These are phyloP conservation scores for Empis stercorea DNA, from an alignment of 2,888 invertebrate genomes.

Conservation along the genomic window DNA sequence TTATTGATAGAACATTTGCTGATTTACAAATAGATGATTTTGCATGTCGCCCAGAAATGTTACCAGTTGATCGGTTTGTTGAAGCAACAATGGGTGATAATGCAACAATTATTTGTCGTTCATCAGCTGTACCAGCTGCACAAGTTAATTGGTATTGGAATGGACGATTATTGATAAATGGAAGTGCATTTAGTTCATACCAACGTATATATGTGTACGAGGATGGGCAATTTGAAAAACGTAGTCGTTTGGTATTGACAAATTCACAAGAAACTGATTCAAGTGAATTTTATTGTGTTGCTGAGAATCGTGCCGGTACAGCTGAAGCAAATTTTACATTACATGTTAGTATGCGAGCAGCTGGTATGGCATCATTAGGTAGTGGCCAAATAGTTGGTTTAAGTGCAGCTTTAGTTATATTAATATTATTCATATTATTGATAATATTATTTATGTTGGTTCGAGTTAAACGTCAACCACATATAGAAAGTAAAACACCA, in stretches of 20 bases:
- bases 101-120: constrained; percentile 68
- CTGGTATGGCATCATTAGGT: constrained; percentile 68
- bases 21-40: constrained; percentile 70
- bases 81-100: constrained; percentile 73
- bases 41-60: constrained; percentile 71
- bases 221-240: constrained; percentile 62
- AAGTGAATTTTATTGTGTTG: constrained; percentile 77
- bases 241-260: constrained; percentile 61
- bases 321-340: constrained; percentile 83
- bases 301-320: constrained; percentile 78
- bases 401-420: constrained; percentile 65
- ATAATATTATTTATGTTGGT: constrained; percentile 61
- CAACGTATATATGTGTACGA: constrained; percentile 66
- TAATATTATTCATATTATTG: constrained; percentile 61
- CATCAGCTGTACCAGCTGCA: constrained; percentile 69
- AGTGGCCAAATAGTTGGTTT: constrained; percentile 77
- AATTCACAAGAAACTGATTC: constrained; percentile 75
- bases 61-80: constrained; percentile 60
- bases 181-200: constrained; percentile 63
- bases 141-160: constrained; percentile 80
- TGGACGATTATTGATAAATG: constrained; percentile 62
- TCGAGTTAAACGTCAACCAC: constrained; percentile 57
- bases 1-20: constrained; percentile 58
- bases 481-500: constrained; percentile 63
- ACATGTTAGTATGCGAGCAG: constrained; percentile 62